Evolutionary conservation across 2,797 vertebrate genomes (phyloP).

Genomic region (Hafferia zeledoni): DNA sequence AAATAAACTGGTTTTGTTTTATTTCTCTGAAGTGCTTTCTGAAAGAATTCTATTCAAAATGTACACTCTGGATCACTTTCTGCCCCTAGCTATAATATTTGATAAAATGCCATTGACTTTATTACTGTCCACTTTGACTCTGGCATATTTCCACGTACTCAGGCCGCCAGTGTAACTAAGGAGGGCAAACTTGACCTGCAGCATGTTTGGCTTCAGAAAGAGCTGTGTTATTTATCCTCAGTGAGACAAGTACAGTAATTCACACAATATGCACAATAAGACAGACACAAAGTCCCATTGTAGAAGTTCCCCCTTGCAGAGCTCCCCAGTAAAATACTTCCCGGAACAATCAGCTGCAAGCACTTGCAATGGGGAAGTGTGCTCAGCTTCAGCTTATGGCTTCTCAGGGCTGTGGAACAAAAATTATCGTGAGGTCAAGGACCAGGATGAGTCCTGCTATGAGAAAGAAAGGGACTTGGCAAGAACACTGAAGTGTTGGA

Average conservation of each 20-base stretch:
- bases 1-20: conserved; percentile 44
- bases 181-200: neutral
- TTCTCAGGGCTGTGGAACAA: neutral
- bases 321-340: neutral
- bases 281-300: neutral
- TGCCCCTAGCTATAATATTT: conserved; percentile 17
- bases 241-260: neutral
- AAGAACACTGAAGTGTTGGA: neutral
- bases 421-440: neutral
- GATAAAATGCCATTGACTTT: conserved; percentile 52
- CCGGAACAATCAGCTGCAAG: neutral
- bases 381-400: neutral
- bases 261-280: rapidly evolving
- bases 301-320: neutral
- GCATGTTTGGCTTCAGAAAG: neutral
- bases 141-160: conserved; percentile 20
- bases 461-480: neutral
- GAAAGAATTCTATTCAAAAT: conserved; percentile 9
- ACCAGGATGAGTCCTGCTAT: neutral
- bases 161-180: conserved; percentile 5
- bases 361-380: rapidly evolving
- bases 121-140: conserved; percentile 15
- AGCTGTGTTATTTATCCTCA: neutral
- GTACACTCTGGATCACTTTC: neutral
- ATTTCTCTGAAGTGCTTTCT: conserved; percentile 54